Percentiles rank a stretch among this genome's conserved stretches.
Evolutionary conservation across 1,140 invertebrate species (phyloP).

Genomic region (Ceratina australensis): DNA sequence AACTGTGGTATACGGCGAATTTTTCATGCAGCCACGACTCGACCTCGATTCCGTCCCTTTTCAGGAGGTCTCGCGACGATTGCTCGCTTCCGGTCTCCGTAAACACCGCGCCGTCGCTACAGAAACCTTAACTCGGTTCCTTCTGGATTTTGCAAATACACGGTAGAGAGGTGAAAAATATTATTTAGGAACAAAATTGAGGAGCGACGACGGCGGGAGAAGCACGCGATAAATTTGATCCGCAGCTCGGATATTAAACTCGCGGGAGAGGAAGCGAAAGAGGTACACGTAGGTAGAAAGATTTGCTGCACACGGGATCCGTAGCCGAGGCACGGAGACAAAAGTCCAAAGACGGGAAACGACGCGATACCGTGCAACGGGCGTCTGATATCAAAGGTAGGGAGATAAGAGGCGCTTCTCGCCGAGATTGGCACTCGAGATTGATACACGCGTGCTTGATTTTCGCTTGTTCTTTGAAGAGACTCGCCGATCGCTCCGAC

Average conservation of each 20-base stretch:
- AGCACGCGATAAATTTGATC: conserved; percentile 48
- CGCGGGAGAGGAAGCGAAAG: neutral
- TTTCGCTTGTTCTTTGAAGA: conserved; percentile 60
- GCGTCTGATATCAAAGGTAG: conserved; percentile 54
- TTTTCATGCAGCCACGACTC: conserved; percentile 13
- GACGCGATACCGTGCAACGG: neutral
- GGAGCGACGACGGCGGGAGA: neutral
- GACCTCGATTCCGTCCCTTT: conserved; percentile 1
- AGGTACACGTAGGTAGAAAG: neutral
- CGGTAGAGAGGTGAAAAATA: neutral
- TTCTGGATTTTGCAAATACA: neutral
- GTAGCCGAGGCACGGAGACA: neutral
- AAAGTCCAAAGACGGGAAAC: conserved; percentile 45
- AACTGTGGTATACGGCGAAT: neutral
- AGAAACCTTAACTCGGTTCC: neutral
- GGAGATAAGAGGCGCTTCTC: conserved; percentile 46
- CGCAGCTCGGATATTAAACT: conserved; percentile 50
- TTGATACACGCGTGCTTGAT: conserved; percentile 63
- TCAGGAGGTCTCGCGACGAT: conserved; percentile 37
- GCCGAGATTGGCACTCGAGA: conserved; percentile 59
- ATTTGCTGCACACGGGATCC: conserved; percentile 21
- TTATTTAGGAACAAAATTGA: neutral
- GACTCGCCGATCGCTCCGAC: conserved; percentile 14
- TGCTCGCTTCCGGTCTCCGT: conserved; percentile 47
- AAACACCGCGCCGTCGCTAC: too few species aligned